phyloP scores from a whole-genome alignment of 2,797 vertebrate genomes.

The Petrocephalus schoutedeni region DNA sequence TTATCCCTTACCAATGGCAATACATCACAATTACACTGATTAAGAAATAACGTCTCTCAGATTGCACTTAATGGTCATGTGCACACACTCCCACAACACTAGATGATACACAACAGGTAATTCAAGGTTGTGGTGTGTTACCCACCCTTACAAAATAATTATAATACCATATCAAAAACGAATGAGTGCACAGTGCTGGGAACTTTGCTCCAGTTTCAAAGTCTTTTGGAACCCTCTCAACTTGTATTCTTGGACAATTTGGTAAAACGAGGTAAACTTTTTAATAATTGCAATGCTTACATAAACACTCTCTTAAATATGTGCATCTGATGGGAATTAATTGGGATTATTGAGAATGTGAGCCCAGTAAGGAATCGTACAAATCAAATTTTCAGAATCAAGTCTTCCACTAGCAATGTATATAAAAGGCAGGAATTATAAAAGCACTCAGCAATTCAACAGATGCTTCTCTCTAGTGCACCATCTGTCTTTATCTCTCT shows the following conservation, averaged over 20 bases:
- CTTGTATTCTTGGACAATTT: neutral
- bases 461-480: neutral
- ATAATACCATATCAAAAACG: neutral
- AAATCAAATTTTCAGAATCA: neutral
- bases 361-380: neutral
- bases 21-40: constrained; percentile 4
- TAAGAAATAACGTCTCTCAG: neutral
- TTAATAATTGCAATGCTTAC: neutral
- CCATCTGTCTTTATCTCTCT: neutral
- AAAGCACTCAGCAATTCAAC: neutral
- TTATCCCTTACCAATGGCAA: neutral
- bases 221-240: neutral
- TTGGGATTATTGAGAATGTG: neutral
- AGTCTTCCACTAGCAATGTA: neutral
- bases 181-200: neutral
- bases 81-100: neutral
- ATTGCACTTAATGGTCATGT: constrained; percentile 17
- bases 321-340: neutral
- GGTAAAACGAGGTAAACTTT: neutral
- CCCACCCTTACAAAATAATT: neutral
- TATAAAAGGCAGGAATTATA: neutral
- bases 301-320: neutral
- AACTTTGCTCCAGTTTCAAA: neutral
- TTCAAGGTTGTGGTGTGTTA: neutral
- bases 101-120: neutral